Evolutionary conservation across 2,797 vertebrate genomes (phyloP).

Genomic region (Falco concolor): DNA sequence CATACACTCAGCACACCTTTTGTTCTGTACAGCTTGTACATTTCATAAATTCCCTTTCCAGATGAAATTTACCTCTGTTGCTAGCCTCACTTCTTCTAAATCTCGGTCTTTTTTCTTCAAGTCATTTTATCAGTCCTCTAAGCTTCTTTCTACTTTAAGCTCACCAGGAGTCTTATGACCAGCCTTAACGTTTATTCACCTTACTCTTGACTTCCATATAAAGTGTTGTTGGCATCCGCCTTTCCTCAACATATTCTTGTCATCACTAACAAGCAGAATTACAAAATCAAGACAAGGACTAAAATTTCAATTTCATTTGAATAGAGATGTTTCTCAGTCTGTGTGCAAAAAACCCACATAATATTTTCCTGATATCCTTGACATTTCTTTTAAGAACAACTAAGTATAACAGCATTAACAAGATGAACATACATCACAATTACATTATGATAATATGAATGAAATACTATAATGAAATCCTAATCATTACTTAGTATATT

Average conservation of each 20-base stretch:
- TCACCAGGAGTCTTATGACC: neutral
- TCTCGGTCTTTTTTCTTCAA: neutral
- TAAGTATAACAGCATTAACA: slow-evolving; percentile 30
- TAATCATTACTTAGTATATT: slow-evolving; percentile 70
- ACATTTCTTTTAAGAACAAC: slow-evolving; percentile 28
- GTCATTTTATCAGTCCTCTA: neutral
- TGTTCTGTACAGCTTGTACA: neutral
- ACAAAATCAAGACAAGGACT: neutral
- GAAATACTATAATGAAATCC: slow-evolving; percentile 57
- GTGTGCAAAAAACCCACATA: neutral
- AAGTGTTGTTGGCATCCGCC: neutral
- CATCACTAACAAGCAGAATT: neutral
- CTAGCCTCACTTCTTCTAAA: neutral
- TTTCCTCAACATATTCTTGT: neutral
- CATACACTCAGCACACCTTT: neutral
- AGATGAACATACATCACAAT: slow-evolving; percentile 63
- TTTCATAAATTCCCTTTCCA: neutral
- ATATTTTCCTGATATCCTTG: neutral
- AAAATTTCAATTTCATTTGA: neutral
- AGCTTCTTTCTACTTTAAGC: neutral
- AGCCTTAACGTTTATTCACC: neutral
- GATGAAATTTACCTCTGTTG: neutral
- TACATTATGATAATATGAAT: slow-evolving; percentile 60
- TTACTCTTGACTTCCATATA: neutral
- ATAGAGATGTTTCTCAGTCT: neutral